Base-by-base conservation (phyloP, 2,888 invertebrate genomes). In the Rhogogaster chlorosoma region DNA sequence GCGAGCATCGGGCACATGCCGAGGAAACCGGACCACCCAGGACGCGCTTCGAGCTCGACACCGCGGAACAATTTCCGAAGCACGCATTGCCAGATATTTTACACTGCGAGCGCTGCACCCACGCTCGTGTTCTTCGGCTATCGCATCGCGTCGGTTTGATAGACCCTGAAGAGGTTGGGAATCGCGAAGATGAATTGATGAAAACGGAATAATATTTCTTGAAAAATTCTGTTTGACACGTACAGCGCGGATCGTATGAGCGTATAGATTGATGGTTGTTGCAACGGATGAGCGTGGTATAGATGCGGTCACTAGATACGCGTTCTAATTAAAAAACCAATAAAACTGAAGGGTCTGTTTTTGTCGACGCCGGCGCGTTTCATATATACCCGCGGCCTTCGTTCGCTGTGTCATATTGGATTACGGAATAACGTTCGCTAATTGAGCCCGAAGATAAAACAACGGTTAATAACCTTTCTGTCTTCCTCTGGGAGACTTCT, bases 361-460 rank as follows among this genome's bases (percentile, higher is more conserved):
- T 61, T 80, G 36, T 80, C 61, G 80, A 80, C 32, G 77, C 32
- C 49, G 77, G 45, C 53, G 53, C 32, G 49, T 77, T 49, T 77
- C 32, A 73, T 15, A 36, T 15, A 71, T n/a, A 45, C 22, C 22
- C 9, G n/a, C 22, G 10, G 61, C 57, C 7, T 18, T 22, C 36
- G 57, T 22, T 38, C 42, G 82, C 83, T 88, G 90, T 90, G 93
- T 93, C 93, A 92, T 89, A 90, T 92, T 92, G 92, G 92, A 92
- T 93, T 93, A 93, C 93, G 89, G 89, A 92, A 92, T 92, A 92
- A 92, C 93, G 93, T 91, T 91, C 90, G 92, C 92, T 93, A 93
- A 93, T 93, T 93, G 93, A 92, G 92, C 89, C 89, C 90, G 92
- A 92, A 93, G 92, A 93, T 92, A 93, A 93, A 93, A 91, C 89